These are phyloP conservation scores for Athalia circularis DNA, from an alignment of 2,888 invertebrate genomes.

Conservation along the genomic window DNA sequence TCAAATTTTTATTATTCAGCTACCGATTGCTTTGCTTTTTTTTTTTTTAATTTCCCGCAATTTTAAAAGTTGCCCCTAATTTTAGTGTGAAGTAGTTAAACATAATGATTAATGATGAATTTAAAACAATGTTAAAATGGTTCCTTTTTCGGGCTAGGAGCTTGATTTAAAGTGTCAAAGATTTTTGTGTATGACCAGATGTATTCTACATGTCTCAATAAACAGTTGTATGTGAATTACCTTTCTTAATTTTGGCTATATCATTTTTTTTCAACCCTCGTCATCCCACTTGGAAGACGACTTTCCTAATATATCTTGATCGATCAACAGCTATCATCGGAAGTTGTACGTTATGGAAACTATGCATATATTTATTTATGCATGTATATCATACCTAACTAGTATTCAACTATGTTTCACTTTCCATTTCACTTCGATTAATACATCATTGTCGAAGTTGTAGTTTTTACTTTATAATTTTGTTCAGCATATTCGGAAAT, in stretches of 20 bases:
- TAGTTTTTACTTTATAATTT: no score
- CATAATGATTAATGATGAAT: conserved; percentile 69
- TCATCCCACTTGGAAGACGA: conserved; percentile 7
- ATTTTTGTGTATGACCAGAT: conserved; percentile 75
- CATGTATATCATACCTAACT: no score
- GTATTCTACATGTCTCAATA: conserved; percentile 79
- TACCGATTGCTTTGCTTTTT: conserved; percentile 71
- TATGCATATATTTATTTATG: no score
- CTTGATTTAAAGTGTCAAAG: conserved; percentile 74
- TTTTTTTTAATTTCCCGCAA: conserved; percentile 66
- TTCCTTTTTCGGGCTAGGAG: conserved; percentile 73
- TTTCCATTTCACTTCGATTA: no score
- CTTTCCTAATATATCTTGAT: neutral
- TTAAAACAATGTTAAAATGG: conserved; percentile 69
- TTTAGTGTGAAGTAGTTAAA: conserved; percentile 73
- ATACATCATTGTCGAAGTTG: no score
- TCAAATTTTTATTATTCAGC: conserved; percentile 64
- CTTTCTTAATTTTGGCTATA: conserved; percentile 67
- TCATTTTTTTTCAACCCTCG: conserved; percentile 53
- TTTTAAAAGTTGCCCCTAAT: conserved; percentile 65
- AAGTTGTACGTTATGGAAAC: no score
- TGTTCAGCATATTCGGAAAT: no score
- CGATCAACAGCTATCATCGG: no score
- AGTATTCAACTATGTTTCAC: no score
- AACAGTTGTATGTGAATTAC: conserved; percentile 82